Percentiles rank a stretch among this genome's conserved stretches.
Conservation (phyloP, 2,797 vertebrate genomes). For the Catostomus latipinnis region DNA sequence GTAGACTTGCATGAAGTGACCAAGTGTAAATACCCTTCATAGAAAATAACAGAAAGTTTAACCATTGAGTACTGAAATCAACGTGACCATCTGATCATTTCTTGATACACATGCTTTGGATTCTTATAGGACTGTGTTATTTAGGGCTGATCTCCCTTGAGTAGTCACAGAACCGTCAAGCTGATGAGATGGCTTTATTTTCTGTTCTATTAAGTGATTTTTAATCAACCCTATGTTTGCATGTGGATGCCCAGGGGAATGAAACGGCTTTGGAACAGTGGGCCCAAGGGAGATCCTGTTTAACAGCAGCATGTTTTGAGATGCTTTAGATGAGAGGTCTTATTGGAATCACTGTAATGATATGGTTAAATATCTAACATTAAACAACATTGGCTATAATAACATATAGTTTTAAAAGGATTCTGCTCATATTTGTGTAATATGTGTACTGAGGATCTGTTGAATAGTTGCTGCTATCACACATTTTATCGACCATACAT, state of each 20-base stretch:
- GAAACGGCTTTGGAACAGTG: slow-evolving; percentile 49
- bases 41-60: background rate
- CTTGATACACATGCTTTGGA: slow-evolving; percentile 28
- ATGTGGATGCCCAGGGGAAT: slow-evolving; percentile 71
- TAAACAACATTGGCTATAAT: background rate
- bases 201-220: slow-evolving; percentile 80
- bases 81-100: background rate
- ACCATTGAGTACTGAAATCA: background rate
- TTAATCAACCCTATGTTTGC: slow-evolving; percentile 81
- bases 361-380: slow-evolving; percentile 18
- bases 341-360: background rate
- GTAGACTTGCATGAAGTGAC: too few species aligned
- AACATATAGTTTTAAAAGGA: background rate
- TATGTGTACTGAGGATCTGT: background rate
- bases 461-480: slow-evolving; percentile 5
- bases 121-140: slow-evolving; percentile 33
- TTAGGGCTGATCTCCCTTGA: slow-evolving; percentile 52
- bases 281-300: slow-evolving; percentile 28
- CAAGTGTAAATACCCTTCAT: too few species aligned
- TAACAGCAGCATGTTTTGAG: slow-evolving; percentile 12
- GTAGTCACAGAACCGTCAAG: slow-evolving; percentile 75
- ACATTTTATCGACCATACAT: background rate
- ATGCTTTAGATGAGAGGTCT: slow-evolving; percentile 7
- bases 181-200: slow-evolving; percentile 80
- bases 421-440: background rate